Base-by-base conservation (phyloP, 2,113 vertebrate genomes). In the Marmota flaviventris region DNA sequence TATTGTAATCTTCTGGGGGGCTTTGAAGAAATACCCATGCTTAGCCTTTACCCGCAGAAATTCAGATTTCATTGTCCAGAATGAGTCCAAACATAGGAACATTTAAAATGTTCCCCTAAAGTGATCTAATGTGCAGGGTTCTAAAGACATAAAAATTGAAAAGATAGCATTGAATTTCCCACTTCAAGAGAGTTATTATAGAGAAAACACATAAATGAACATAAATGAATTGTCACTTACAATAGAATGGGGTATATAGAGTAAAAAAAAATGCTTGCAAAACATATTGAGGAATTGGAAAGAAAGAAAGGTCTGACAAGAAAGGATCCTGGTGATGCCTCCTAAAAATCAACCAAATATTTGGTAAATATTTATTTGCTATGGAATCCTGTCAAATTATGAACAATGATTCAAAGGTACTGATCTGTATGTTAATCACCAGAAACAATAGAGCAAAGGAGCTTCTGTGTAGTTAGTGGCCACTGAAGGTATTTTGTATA, bases 261-360 rank as follows among this genome's bases (percentile, higher is more conserved):
- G 29, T 83, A 42, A 32, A 86, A 42, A 86, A 5, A 12, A 85
- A 29, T 11, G 34, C 25, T 61, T 14, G 37, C 37, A 65, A 25
- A 77, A 82, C 5, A 65, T 45, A 85, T 61, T 10, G 32, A 24
- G 72, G 56, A 25, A 29, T 58, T 58, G 6, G 25, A 69, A 5
- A 65, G 25, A 69, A 5, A 65, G 22, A 34, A 89, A 72, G 24
- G 3, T 18, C 34, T 24, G 10, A 20, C 25, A 53, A 5, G 53
- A 76, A 65, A 82, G 17, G 13, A 4, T n/a, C 39, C 53, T 48
- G 12, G 18, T 12, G 39, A 63, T 11, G 45, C 4, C 12, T 29
- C 24, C 37, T 77, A 86, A 39, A 90, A 95, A 85, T 5, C 42
- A 89, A 82, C 24, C 53, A 94, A 92, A 92, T 78, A 88, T 17